phyloP scores from a whole-genome alignment of 1,140 invertebrate genomes.

The Mycetomoellerius zeteki region DNA sequence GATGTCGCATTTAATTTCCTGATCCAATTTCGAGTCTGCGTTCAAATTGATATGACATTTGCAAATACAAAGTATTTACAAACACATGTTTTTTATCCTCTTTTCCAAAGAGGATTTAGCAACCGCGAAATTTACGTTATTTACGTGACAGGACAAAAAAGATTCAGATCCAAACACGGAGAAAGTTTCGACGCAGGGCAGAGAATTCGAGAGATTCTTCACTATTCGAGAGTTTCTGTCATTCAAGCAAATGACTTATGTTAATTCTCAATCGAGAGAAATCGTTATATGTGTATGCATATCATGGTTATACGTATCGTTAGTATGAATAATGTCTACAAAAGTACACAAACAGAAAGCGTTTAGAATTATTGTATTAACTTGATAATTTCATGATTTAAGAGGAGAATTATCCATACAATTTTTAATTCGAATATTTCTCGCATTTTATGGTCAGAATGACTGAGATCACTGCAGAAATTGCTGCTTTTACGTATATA shows the following conservation, averaged over 20 bases:
- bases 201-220: neutral
- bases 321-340: neutral
- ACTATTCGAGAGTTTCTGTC: neutral
- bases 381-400: neutral
- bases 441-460: neutral
- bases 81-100: neutral
- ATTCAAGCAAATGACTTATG: neutral
- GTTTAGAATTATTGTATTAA: conserved; percentile 24
- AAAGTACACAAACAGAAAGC: conserved; percentile 33
- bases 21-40: neutral
- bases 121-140: neutral
- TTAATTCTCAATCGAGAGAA: neutral
- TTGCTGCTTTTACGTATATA: neutral
- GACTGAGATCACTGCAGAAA: neutral
- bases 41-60: neutral
- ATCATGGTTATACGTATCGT: neutral
- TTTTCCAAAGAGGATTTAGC: neutral
- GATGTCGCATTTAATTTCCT: neutral
- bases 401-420: neutral
- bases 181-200: neutral
- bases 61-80: neutral
- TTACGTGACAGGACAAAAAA: neutral
- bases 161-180: neutral
- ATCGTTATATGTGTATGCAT: neutral
- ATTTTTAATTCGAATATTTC: conserved; percentile 1